Evolutionary conservation across 2,797 vertebrate species (phyloP).

Genomic region (Tinamus major): DNA sequence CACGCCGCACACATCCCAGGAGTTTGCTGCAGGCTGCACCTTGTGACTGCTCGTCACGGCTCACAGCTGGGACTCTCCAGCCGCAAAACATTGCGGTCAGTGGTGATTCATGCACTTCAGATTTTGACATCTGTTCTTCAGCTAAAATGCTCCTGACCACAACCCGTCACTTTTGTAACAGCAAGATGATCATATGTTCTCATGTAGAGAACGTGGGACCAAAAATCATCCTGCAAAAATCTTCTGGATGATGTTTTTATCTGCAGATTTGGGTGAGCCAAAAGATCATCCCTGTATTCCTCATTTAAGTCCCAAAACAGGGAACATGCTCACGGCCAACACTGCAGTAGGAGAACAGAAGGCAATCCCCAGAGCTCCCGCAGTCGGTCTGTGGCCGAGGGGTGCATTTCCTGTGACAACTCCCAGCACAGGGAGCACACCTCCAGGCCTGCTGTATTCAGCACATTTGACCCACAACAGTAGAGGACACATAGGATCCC

Average conservation of each 20-base stretch:
- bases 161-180: not conserved
- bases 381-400: not conserved
- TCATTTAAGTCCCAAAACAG: not conserved
- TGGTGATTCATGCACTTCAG: not conserved
- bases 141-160: not conserved
- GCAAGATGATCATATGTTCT: not conserved
- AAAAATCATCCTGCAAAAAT: slow-evolving; percentile 19
- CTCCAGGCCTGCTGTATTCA: not conserved
- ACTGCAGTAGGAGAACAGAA: not conserved
- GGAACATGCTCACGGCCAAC: not conserved
- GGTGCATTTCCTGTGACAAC: not conserved
- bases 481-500: not conserved
- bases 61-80: not conserved
- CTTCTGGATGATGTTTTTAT: not conserved
- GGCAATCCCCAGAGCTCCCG: not conserved
- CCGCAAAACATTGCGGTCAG: not conserved
- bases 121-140: slow-evolving; percentile 33
- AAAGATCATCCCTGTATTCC: not conserved
- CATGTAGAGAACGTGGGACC: not conserved
- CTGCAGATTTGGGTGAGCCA: not conserved
- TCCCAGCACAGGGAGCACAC: not conserved
- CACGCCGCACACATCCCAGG: not conserved
- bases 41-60: not conserved
- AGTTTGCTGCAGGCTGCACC: slow-evolving; percentile 13
- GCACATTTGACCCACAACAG: not conserved